Evolutionary conservation across 2,888 invertebrate genomes (phyloP).

Genomic region (Lissocephala sabroskyi): DNA sequence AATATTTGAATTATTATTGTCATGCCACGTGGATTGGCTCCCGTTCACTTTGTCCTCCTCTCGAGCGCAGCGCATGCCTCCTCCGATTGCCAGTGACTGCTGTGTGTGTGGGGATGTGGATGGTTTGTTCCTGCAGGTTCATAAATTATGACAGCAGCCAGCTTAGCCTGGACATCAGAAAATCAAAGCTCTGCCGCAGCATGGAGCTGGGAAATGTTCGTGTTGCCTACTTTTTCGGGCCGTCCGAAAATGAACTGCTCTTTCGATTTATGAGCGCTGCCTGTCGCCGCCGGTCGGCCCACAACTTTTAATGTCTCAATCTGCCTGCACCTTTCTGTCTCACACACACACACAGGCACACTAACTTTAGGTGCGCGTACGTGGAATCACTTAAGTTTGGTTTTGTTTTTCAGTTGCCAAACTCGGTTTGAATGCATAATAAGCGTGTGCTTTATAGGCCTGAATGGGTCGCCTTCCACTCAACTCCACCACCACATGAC

Average conservation of each 20-base stretch:
- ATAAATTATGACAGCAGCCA: conserved; percentile 36
- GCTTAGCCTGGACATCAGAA: no score
- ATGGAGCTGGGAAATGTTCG: no score
- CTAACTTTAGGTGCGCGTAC: conserved; percentile 11
- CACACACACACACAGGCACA: no score
- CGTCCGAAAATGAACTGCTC: conserved; percentile 1
- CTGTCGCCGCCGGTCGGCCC: conserved; percentile 8
- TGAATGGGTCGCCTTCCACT: background rate
- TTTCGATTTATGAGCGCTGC: background rate
- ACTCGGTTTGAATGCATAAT: conserved; percentile 46
- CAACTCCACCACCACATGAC: background rate
- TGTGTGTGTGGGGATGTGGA: conserved; percentile 9
- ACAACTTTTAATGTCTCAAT: conserved; percentile 30
- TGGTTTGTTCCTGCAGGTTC: conserved; percentile 25
- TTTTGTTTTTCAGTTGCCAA: conserved; percentile 45
- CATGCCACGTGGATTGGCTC: no score
- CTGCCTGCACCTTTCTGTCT: conserved; percentile 13
- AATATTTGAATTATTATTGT: conserved; percentile 42
- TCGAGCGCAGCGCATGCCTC: no score
- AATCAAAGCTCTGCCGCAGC: no score
- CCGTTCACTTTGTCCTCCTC: no score
- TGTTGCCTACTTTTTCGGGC: background rate
- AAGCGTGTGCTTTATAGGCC: conserved; percentile 25
- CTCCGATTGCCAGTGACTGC: background rate
- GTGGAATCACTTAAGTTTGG: conserved; percentile 49